Evolutionary conservation across 2,113 vertebrate genomes (phyloP).

Genomic region (Rhynchomys soricoides): DNA sequence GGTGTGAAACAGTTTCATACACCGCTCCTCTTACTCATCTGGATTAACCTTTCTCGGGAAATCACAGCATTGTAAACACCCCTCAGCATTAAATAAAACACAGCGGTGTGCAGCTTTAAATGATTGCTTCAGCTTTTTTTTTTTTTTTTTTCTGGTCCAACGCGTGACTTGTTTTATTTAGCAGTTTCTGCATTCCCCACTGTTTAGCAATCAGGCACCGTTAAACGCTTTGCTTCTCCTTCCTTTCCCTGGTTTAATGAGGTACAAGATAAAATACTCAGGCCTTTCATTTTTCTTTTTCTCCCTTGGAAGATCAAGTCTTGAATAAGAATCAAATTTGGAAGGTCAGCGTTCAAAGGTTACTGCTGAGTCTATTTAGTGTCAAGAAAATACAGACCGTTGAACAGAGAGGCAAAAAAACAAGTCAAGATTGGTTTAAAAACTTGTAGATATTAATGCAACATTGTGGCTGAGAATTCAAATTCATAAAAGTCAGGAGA

Average conservation of each 20-base stretch:
- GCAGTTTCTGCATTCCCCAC: conserved; percentile 60
- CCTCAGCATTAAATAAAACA: conserved; percentile 73
- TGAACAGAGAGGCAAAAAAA: conserved; percentile 50
- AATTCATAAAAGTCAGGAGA: conserved; percentile 75
- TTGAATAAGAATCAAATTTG: conserved; percentile 50
- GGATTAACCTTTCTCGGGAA: conserved; percentile 76
- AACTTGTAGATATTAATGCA: conserved; percentile 67
- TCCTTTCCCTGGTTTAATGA: conserved; percentile 57
- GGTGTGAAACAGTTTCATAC: conserved; percentile 61
- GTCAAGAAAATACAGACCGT: conserved; percentile 25
- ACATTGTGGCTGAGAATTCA: conserved; percentile 68
- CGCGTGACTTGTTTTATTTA: conserved; percentile 79
- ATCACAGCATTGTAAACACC: conserved; percentile 63
- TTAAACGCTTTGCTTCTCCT: conserved; percentile 24
- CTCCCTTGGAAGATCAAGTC: conserved; percentile 57
- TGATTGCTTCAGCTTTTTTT: conserved; percentile 59
- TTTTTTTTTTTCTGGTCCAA: conserved; percentile 16
- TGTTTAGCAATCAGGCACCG: conserved; percentile 71
- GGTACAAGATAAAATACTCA: conserved; percentile 43
- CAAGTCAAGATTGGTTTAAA: conserved; percentile 59
- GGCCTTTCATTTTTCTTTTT: not conserved
- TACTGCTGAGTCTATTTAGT: not conserved
- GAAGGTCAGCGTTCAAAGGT: conserved; percentile 68
- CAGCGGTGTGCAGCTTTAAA: conserved; percentile 69
- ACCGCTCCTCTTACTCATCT: conserved; percentile 43